Conservation (phyloP, 2,888 invertebrate genomes). For the Protonemura montana region DNA sequence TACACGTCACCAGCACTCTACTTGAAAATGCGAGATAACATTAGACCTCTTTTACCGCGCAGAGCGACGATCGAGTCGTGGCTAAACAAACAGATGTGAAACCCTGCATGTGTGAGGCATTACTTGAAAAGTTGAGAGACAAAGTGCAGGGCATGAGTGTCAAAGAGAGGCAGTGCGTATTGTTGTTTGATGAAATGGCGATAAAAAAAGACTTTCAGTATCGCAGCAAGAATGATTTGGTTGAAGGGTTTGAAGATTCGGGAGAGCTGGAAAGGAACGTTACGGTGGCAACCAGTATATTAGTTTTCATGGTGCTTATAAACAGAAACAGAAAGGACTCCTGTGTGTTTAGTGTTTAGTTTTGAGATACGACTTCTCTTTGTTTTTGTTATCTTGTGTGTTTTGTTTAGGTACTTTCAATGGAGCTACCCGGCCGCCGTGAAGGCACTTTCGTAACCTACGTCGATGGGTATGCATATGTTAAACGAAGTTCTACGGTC, state of each 20-base stretch:
- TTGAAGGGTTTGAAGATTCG: constrained; percentile 4
- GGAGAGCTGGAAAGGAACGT: neutral
- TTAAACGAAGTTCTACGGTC: too few relatives aligned
- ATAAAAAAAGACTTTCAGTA: constrained; percentile 13
- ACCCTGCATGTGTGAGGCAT: neutral
- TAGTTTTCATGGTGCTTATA: constrained; percentile 19
- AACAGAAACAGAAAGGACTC: too few relatives aligned
- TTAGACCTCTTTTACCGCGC: neutral
- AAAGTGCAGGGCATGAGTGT: neutral
- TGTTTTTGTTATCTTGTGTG: too few relatives aligned
- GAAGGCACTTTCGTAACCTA: too few relatives aligned
- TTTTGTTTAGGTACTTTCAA: too few relatives aligned
- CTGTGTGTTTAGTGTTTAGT: too few relatives aligned
- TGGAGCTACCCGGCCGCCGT: too few relatives aligned
- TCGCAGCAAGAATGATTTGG: neutral
- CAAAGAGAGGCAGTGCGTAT: neutral
- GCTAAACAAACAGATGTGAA: neutral
- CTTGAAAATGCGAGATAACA: too few relatives aligned
- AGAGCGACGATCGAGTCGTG: neutral
- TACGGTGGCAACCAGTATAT: neutral
- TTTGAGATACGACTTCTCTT: too few relatives aligned
- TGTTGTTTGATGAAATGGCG: neutral
- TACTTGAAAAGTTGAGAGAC: neutral
- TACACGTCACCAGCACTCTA: neutral
- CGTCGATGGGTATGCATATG: too few relatives aligned